Conservation (phyloP, 2,888 invertebrate species). For the Hirtodrosophila histrioides region DNA sequence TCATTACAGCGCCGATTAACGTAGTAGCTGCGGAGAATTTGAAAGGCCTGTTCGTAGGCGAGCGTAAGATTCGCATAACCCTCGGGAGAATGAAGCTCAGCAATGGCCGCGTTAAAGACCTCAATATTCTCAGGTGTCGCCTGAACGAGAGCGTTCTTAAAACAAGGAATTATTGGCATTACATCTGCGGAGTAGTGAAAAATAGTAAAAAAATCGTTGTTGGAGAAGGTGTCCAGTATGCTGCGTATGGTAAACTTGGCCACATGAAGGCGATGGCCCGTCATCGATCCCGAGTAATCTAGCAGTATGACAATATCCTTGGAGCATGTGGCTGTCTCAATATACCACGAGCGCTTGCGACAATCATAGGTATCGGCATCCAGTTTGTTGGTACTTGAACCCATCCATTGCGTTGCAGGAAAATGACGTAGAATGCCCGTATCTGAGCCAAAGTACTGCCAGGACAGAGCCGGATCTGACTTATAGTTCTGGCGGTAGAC, state of each 20-base stretch:
- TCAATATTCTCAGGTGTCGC: constrained; percentile 93
- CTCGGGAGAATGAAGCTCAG: constrained; percentile 86
- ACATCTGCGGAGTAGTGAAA: constrained; percentile 91
- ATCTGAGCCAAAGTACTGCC: constrained; percentile 99
- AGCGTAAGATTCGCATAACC: constrained; percentile 93
- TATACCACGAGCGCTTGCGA: constrained; percentile 96
- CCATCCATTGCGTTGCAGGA: constrained; percentile 91
- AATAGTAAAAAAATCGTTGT: constrained; percentile 98
- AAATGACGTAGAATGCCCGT: constrained; percentile 96
- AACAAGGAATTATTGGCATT: constrained; percentile 92
- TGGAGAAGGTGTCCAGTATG: constrained; percentile 96
- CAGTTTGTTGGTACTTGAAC: constrained; percentile 75
- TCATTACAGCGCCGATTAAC: constrained; percentile 85
- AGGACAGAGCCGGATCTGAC: constrained; percentile 94
- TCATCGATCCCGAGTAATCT: constrained; percentile 98
- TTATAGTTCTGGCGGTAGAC: constrained; percentile 94
- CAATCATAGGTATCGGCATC: constrained; percentile 95
- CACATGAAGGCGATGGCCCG: constrained; percentile 90
- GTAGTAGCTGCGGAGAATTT: constrained; percentile 88
- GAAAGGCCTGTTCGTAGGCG: constrained; percentile 94
- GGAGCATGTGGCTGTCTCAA: constrained; percentile 98
- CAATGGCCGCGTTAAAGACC: constrained; percentile 89
- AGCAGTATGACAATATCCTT: constrained; percentile 98
- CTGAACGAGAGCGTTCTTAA: constrained; percentile 92
- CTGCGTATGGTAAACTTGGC: constrained; percentile 94